These are phyloP conservation scores for Vanessa tameamea DNA, from an alignment of 1,140 invertebrate genomes.

Conservation along the genomic window DNA sequence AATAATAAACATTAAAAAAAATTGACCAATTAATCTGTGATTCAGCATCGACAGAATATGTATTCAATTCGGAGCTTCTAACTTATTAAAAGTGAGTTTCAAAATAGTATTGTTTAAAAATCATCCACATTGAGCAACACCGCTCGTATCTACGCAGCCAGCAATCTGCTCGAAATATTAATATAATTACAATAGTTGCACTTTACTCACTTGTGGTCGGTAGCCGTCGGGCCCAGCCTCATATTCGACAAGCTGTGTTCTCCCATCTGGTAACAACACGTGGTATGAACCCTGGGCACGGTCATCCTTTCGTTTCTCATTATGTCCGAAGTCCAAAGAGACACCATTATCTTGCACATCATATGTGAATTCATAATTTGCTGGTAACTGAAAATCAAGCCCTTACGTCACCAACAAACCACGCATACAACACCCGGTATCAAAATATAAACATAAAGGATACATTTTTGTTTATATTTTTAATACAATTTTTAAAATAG, in stretches of 20 bases:
- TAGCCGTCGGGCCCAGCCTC: constrained; percentile 84
- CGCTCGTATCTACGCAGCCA: too few species aligned
- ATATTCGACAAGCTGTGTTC: constrained; percentile 85
- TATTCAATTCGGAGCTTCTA: too few species aligned
- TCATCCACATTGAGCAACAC: too few species aligned
- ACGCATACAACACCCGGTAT: too few species aligned
- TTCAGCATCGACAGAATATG: too few species aligned
- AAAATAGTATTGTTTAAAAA: too few species aligned
- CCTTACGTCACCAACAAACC: neutral
- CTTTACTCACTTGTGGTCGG: constrained; percentile 81
- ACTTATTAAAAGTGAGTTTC: too few species aligned
- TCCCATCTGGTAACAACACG: constrained; percentile 84
- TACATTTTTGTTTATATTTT: neutral
- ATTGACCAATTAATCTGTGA: neutral
- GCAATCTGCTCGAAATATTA: too few species aligned
- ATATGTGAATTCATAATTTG: constrained; percentile 86
- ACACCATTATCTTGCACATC: constrained; percentile 82
- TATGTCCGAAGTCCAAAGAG: constrained; percentile 84
- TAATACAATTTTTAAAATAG: too few species aligned
- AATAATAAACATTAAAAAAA: neutral
- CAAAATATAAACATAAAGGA: too few species aligned
- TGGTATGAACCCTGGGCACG: constrained; percentile 84
- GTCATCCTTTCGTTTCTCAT: constrained; percentile 83
- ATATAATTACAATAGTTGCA: too few species aligned
- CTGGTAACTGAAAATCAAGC: constrained; percentile 79